A percentile compares a stretch with the other conserved stretches of the same genome.
Conservation (phyloP, 2,113 vertebrate species). For the human (Homo sapiens) region GRCh38 chr1:95794001-95794500, state of each 20-base stretch:
- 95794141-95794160: neutral
- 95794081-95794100: neutral
- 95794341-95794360: neutral
- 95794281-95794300: neutral
- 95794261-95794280: neutral
- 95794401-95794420: neutral
- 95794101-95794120: neutral
- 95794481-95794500: neutral
- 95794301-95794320: neutral
- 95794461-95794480: neutral
- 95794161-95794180: neutral
- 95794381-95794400: neutral
- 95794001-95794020: rapidly evolving
- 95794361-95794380: neutral
- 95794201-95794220: neutral
- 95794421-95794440: neutral
- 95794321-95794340: neutral
- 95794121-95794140: neutral
- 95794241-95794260: neutral
- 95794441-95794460: neutral
- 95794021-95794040: neutral
- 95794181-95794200: rapidly evolving
- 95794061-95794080: neutral
- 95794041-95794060: rapidly evolving
- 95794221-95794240: neutral